These are phyloP conservation scores for Perizoma affinitatum DNA, from an alignment of 2,888 invertebrate genomes.

Conservation along the genomic window DNA sequence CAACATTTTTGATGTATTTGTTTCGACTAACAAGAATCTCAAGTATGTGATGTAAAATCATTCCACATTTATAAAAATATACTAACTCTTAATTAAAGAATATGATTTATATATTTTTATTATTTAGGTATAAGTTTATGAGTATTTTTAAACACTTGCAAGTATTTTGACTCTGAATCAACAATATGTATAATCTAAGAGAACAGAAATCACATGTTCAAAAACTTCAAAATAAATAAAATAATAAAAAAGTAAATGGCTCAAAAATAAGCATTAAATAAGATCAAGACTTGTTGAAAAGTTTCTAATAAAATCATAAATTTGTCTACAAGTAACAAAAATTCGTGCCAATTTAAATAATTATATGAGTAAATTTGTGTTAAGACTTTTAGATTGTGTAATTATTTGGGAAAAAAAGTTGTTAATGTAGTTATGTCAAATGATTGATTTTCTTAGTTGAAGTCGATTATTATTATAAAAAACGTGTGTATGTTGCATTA, in stretches of 20 bases:
- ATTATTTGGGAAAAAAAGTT: not conserved
- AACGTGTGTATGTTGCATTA: too few relatives aligned
- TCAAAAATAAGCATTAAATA: constrained; percentile 10
- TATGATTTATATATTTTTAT: too few relatives aligned
- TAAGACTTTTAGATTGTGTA: not conserved
- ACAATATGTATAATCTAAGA: not conserved
- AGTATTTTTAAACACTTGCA: too few relatives aligned
- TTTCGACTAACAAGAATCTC: constrained; percentile 18
- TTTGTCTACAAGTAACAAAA: not conserved
- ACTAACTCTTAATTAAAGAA: not conserved
- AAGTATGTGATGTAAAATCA: constrained; percentile 7
- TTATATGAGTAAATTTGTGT: too few relatives aligned
- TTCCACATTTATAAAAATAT: constrained; percentile 11
- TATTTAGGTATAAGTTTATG: too few relatives aligned
- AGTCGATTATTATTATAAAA: too few relatives aligned
- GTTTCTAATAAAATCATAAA: constrained; percentile 1
- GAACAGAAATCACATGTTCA: not conserved
- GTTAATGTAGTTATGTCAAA: too few relatives aligned
- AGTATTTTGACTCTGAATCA: too few relatives aligned
- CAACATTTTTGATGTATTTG: not conserved
- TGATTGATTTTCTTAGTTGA: too few relatives aligned
- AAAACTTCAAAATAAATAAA: too few relatives aligned
- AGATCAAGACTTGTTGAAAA: constrained; percentile 3
- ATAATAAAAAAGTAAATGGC: too few relatives aligned
- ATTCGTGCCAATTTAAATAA: constrained; percentile 14